phyloP scores from a whole-genome alignment of 2,113 vertebrate species.

The Bufo gargarizans region DNA sequence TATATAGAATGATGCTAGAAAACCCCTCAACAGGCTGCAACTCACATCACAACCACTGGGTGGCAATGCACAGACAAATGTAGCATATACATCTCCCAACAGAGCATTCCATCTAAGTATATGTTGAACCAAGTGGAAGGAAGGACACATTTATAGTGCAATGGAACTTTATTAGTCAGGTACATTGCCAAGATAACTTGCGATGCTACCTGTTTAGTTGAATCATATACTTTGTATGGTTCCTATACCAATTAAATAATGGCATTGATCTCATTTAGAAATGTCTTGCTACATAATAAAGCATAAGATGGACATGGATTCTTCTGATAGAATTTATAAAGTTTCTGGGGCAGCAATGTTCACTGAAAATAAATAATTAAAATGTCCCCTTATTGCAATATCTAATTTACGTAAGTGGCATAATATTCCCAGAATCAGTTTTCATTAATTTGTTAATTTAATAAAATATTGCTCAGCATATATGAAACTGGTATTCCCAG shows the following conservation, averaged over 20 bases:
- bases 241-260: background rate
- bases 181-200: background rate
- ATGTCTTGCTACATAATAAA: background rate
- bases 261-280: background rate
- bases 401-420: constrained; percentile 32
- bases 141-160: too few relatives aligned
- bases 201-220: background rate
- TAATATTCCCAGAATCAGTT: constrained; percentile 44
- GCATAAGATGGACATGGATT: background rate
- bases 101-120: too few relatives aligned
- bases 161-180: too few relatives aligned
- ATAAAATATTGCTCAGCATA: constrained; percentile 43
- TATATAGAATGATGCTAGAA: too few relatives aligned
- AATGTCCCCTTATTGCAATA: constrained; percentile 20
- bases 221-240: background rate
- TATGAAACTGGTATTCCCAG: constrained; percentile 19
- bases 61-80: too few relatives aligned
- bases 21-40: too few relatives aligned
- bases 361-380: constrained; percentile 18
- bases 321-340: background rate
- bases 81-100: too few relatives aligned
- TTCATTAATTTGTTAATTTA: constrained; percentile 41
- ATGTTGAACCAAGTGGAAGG: too few relatives aligned
- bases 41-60: too few relatives aligned
- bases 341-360: background rate